Conservation (phyloP, 1,140 invertebrate species). For the Drosophila asahinai region DNA sequence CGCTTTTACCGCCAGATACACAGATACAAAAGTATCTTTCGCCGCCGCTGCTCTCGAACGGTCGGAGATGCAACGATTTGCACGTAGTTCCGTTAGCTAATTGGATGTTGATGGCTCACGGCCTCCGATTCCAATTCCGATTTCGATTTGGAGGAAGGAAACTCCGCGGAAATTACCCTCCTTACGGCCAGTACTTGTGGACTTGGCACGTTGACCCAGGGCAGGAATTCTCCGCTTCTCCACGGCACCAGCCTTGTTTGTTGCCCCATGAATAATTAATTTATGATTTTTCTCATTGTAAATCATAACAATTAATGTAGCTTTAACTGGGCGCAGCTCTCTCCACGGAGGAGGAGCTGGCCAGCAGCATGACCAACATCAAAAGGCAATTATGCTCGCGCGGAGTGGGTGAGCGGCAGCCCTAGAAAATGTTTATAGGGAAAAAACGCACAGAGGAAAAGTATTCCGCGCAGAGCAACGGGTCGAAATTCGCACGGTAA, state of each 20-base stretch:
- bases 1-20: slow-evolving; percentile 64
- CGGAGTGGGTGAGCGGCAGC: slow-evolving; percentile 18
- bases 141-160: slow-evolving; percentile 42
- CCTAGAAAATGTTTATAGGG: slow-evolving; percentile 59
- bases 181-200: neutral
- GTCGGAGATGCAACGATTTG: slow-evolving; percentile 70
- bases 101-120: slow-evolving; percentile 61
- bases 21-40: slow-evolving; percentile 48
- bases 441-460: slow-evolving; percentile 37
- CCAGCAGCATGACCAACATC: slow-evolving; percentile 58
- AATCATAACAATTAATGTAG: slow-evolving; percentile 81
- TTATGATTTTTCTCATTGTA: slow-evolving; percentile 80
- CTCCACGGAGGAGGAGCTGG: slow-evolving; percentile 3
- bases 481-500: slow-evolving; percentile 67
- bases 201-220: slow-evolving; percentile 44
- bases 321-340: slow-evolving; percentile 54
- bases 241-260: slow-evolving; percentile 20
- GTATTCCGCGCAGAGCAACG: slow-evolving; percentile 1
- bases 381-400: slow-evolving; percentile 71
- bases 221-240: slow-evolving; percentile 15
- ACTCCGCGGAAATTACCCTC: slow-evolving; percentile 42
- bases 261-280: slow-evolving; percentile 74
- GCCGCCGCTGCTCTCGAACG: slow-evolving; percentile 30
- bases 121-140: slow-evolving; percentile 20
- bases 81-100: slow-evolving; percentile 83